A percentile compares a stretch with the other conserved stretches of the same genome.
phyloP scores from a whole-genome alignment of 1,140 invertebrate species.

The Polypedilum vanderplanki region DNA sequence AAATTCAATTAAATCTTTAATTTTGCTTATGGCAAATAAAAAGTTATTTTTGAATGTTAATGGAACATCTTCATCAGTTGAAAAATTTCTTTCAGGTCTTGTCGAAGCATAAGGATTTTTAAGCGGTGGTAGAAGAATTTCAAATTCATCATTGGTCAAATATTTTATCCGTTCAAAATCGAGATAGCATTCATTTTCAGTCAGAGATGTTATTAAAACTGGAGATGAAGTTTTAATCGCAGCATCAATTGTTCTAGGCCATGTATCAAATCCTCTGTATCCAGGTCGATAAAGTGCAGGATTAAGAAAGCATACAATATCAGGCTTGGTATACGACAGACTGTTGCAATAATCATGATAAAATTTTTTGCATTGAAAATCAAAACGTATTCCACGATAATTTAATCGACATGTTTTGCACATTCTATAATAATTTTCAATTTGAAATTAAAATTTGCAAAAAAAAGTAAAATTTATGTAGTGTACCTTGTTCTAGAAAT shows the following conservation, averaged over 20 bases:
- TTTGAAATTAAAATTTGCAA: slow-evolving; percentile 26
- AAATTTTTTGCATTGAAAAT: slow-evolving; percentile 49
- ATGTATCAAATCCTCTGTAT: slow-evolving; percentile 54
- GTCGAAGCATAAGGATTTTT: slow-evolving; percentile 58
- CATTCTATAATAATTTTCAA: slow-evolving; percentile 38
- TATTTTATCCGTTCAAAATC: slow-evolving; percentile 51
- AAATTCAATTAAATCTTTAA: neutral
- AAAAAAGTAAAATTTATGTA: slow-evolving; percentile 28
- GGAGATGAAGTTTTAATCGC: slow-evolving; percentile 49
- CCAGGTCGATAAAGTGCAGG: slow-evolving; percentile 58
- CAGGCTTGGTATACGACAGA: slow-evolving; percentile 46
- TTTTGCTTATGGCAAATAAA: slow-evolving; percentile 44
- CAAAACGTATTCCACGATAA: slow-evolving; percentile 46
- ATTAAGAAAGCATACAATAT: slow-evolving; percentile 64
- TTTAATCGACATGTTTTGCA: slow-evolving; percentile 46
- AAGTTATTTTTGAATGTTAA: slow-evolving; percentile 67
- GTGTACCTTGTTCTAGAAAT: slow-evolving; percentile 45
- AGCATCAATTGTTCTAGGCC: slow-evolving; percentile 54
- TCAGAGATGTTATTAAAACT: slow-evolving; percentile 58
- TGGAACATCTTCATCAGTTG: slow-evolving; percentile 59
- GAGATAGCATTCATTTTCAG: slow-evolving; percentile 52
- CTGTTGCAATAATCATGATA: slow-evolving; percentile 53
- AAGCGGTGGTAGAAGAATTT: slow-evolving; percentile 48
- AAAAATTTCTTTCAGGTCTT: slow-evolving; percentile 64
- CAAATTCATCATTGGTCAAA: slow-evolving; percentile 41